Evolutionary conservation across 2,797 vertebrate species (phyloP).

Genomic region (Pteropus rufus): DNA sequence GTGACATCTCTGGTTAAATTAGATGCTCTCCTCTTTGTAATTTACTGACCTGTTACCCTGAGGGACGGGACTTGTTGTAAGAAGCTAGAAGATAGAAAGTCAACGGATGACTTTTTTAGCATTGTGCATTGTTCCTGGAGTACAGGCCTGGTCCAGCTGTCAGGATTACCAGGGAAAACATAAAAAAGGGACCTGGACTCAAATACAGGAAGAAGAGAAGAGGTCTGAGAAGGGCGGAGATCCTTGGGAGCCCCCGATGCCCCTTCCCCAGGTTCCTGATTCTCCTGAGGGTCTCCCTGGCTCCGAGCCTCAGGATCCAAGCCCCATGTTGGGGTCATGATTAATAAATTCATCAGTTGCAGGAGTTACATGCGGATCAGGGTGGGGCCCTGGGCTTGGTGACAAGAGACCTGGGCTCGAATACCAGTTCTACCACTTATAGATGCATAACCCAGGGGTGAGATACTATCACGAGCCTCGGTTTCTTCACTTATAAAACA

Average conservation of each 20-base stretch:
- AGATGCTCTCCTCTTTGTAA: background rate
- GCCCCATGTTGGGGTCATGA: background rate
- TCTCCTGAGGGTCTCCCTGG: background rate
- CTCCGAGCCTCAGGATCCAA: no score
- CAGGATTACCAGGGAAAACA: background rate
- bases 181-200: background rate
- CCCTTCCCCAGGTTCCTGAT: background rate
- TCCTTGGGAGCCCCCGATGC: background rate
- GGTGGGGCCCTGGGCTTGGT: background rate
- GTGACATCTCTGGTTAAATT: background rate
- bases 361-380: background rate
- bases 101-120: background rate
- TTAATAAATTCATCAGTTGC: background rate
- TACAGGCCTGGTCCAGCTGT: background rate
- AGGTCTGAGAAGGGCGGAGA: background rate
- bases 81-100: background rate
- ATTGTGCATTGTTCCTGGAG: background rate
- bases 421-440: background rate
- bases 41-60: background rate
- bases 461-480: background rate
- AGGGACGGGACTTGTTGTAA: background rate
- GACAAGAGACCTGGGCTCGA: background rate
- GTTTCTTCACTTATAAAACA: background rate
- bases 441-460: background rate
- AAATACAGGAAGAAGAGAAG: background rate